Evolutionary conservation across 2,888 invertebrate genomes (phyloP), one percentile per base, ranked within the genome.

Genomic region (Tineola bisselliella): DNA sequence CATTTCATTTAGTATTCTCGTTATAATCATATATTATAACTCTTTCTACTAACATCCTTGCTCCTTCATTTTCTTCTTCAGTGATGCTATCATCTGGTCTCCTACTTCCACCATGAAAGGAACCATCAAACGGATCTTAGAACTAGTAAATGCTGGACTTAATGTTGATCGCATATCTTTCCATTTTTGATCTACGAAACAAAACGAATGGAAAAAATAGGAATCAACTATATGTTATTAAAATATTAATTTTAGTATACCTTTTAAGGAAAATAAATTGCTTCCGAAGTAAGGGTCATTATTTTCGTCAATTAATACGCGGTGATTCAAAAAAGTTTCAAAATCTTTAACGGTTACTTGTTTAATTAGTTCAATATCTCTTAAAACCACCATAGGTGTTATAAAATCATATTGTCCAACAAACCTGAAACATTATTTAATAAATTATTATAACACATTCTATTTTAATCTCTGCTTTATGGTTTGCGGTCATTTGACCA

Each of bases 321-420:
- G 76, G 65, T 88, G 88, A 67, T 89, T 88, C 0, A 82, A 64
- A 66, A 89, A 89, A 64, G 84, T 69, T 63, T 89, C 89, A 54
- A 89, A 89, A 65, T 89, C 88, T 64, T 89, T 89, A 0, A 89
- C 75, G 0, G 83, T 70, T 10, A 89, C 73, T 64, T 79, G 77
- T 66, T 89, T 89, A 0, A 89, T 65, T 11, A 89, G 62, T 6
- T 89, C 88, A 0, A 86, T 70, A 67, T 89, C 89, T 0, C 76
- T 76, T n/a, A 89, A 64, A 58, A 88, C 63, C 0, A 86, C 57
- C 12, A 78, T 56, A 0, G 88, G 81, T 0, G 65, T 74, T 0
- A 73, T 62, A 30, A 88, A 79, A 65, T 88, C 87, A 63, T 76
- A 89, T 38, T 76, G 68, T 1, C 89, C 89, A 5, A 76, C 74